Conservation (phyloP, 2,888 invertebrate genomes). For the Scaptomyza polygonia region DNA sequence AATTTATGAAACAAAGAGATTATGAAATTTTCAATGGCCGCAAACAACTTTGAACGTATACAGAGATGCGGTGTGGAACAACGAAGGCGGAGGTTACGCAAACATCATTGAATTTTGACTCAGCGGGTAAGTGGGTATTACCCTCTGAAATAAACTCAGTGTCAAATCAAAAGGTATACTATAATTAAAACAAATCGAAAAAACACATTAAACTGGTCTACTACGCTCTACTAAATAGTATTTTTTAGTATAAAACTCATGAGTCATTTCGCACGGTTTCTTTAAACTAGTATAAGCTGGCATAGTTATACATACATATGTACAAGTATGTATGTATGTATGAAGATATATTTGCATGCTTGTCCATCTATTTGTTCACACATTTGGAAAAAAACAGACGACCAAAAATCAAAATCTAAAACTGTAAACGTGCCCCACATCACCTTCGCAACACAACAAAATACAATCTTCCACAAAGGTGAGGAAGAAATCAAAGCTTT, state of each 20-base stretch:
- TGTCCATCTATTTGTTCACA: conserved; percentile 8
- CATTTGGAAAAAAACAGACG: conserved; percentile 30
- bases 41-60: background rate
- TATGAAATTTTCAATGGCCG: conserved; percentile 54
- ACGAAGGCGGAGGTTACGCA: conserved; percentile 43
- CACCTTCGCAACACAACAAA: conserved; percentile 25
- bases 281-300: conserved; percentile 44
- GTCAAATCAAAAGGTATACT: conserved; percentile 30
- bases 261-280: conserved; percentile 51
- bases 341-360: background rate
- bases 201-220: conserved; percentile 29
- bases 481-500: conserved; percentile 30
- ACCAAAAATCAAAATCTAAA: conserved; percentile 11
- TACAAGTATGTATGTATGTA: background rate
- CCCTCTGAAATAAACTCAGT: conserved; percentile 26
- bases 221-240: conserved; percentile 21
- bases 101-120: conserved; percentile 39
- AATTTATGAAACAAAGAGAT: conserved; percentile 79
- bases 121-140: conserved; percentile 57
- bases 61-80: conserved; percentile 32
- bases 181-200: background rate
- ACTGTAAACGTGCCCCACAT: conserved; percentile 46
- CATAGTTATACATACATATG: conserved; percentile 9
- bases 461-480: conserved; percentile 22
- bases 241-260: conserved; percentile 12